Conservation (phyloP, 2,888 invertebrate species). For the Cantharis nigra region DNA sequence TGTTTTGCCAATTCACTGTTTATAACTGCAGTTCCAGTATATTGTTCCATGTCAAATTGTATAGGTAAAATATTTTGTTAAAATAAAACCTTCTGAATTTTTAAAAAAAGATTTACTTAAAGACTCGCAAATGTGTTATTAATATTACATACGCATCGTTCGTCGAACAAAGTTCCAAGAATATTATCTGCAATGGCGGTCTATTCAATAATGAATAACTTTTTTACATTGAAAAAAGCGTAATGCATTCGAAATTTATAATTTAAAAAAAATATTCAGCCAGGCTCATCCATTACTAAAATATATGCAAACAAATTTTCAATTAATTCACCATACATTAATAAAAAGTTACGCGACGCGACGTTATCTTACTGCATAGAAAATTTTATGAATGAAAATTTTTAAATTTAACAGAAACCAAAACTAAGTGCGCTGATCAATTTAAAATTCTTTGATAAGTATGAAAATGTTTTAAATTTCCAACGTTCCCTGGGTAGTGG, state of each 20-base stretch:
- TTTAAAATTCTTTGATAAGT: neutral
- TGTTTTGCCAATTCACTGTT: too few species aligned
- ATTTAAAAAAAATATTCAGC: neutral
- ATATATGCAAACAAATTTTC: neutral
- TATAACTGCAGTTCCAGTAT: too few species aligned
- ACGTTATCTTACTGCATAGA: neutral
- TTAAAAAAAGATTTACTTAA: slow-evolving; percentile 7
- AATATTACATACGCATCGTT: slow-evolving; percentile 12
- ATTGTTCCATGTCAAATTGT: neutral
- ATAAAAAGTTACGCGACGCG: neutral
- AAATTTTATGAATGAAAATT: neutral
- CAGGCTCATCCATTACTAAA: neutral
- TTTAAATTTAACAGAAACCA: neutral
- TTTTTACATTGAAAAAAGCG: neutral
- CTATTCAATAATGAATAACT: slow-evolving; percentile 16
- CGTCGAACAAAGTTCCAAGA: slow-evolving; percentile 1
- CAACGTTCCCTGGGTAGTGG: neutral
- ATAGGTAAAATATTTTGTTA: neutral
- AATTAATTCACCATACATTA: neutral
- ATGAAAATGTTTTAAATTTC: neutral
- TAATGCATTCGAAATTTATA: neutral
- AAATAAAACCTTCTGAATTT: neutral
- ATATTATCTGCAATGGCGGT: slow-evolving; percentile 1
- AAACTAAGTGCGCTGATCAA: neutral
- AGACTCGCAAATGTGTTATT: neutral